Evolutionary conservation across 2,113 vertebrate genomes (phyloP), one percentile per base, ranked within the genome.

Genomic region (Cathartes aura): DNA sequence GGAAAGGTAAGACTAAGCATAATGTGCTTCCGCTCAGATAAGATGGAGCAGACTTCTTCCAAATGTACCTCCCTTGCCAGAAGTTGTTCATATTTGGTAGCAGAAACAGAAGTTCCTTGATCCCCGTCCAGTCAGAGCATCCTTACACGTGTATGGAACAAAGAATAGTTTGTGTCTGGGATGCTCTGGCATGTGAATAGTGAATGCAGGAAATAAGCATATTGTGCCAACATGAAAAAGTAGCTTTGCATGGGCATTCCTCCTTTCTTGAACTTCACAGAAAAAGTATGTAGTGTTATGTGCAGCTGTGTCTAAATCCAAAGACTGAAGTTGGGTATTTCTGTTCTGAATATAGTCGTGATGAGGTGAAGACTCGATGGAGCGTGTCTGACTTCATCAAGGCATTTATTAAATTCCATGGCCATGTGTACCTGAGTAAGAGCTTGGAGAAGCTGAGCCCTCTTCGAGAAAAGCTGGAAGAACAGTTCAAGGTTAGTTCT

Each of bases 351-450:
- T 91, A 66, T 95, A 99, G 99, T 98, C 99, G 99, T 26, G 99
- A 99, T 91, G 99, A 99, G 98, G 98, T 99, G 98, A 99, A 99
- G 98, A 99, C 98, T 96, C 99, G 99, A 97, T 99, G 99, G 99
- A 98, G 98, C 17, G 99, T 99, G 94, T 99, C 99, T 15, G 99
- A 99, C 97, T 99, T 99, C 98, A 99, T 99, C 98, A 99, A 99
- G 97, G 99, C 99, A 26, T 99, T 99, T 98, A 99, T 99, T 98
- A 99, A 99, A 97, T 99, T 99, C 88, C 99, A 99, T n/a, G 99
- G 99, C 38, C 99, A 99, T 67, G 99, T 99, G 82, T 99, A 99
- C 97, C 98, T 99, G 98, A 99, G 99, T 92, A 99, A 99, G 98
- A 99, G 99, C 94, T 98, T 99, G 98, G 99, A 99, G 87, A 99